Base-by-base conservation (phyloP, 2,113 vertebrate species). In the Rissa tridactyla region DNA sequence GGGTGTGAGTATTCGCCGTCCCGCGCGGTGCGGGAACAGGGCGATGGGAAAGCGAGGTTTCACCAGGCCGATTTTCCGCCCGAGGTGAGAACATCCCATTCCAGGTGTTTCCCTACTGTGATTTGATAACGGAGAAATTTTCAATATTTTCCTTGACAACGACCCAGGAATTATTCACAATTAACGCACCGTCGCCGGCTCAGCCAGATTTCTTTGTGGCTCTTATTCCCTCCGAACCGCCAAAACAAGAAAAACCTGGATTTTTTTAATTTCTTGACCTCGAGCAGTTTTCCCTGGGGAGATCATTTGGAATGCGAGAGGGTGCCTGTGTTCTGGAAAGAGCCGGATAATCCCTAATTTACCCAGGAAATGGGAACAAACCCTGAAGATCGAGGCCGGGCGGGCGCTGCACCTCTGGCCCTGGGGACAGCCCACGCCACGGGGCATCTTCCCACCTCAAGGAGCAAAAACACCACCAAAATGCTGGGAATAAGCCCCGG, bases 1-100 rank as follows among this genome's bases (percentile, higher is more conserved):
- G 29, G 2, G 16, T 3, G 25, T 1, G 29, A 44, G 27, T 1
- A 5, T 32, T 51, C 0, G 1, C 42, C 1, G 3, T 17, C 17
- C 57, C 26, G 23, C 4, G 2, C 2, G 16, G 61, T 2, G 36
- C 5, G 5, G 42, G 61, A 44, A 7, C 22, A 10, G 34, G 71
- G 40, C 1, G 5, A 2, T 7, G 51, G 47, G 15, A 27, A 58
- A 20, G 22, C 3, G 10, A 9, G 14, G 20, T 40, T 40, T 30
- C n/a, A 9, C 36, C 7, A 18, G 10, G 8, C n/a, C 14, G 9
- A 17, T 40, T 25, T 64, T 55, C 47, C 4, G 2, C 27, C 17
- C 55, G 7, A 34, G 72, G 72, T 6, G 54, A 32, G 30, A 54
- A 26, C 1, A 4, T 44, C 44, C 22, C 15, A 2, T 19, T 60